Conservation (phyloP, 2,888 invertebrate species). For the Chrysolina oricalcia region DNA sequence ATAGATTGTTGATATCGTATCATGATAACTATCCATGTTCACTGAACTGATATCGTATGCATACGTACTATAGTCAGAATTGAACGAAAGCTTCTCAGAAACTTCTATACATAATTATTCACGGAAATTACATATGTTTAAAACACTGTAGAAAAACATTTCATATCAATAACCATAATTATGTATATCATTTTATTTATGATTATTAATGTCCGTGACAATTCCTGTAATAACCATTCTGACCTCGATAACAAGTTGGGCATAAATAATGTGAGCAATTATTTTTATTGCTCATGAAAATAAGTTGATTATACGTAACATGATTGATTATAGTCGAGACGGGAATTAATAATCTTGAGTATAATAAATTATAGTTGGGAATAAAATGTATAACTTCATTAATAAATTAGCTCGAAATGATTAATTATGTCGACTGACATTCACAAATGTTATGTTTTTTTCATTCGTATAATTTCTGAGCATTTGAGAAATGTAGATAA, state of each 20-base stretch:
- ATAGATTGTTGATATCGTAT: no score
- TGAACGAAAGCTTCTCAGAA: neutral
- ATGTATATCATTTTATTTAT: conserved; percentile 27
- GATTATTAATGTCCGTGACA: conserved; percentile 30
- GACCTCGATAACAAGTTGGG: conserved; percentile 48
- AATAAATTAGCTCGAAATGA: conserved; percentile 33
- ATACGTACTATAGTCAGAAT: neutral
- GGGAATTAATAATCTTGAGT: conserved; percentile 49
- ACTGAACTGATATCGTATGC: no score
- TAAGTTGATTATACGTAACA: conserved; percentile 46
- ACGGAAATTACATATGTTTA: neutral
- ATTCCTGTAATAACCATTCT: conserved; percentile 40
- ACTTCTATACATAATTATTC: neutral
- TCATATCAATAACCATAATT: conserved; percentile 22
- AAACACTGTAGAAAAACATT: conserved; percentile 8
- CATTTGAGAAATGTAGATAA: conserved; percentile 13
- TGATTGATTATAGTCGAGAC: conserved; percentile 50
- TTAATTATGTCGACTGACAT: conserved; percentile 38
- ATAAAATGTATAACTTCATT: conserved; percentile 44
- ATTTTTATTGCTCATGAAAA: conserved; percentile 50
- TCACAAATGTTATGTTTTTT: conserved; percentile 34
- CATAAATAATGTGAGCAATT: conserved; percentile 48
- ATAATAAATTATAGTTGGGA: conserved; percentile 48
- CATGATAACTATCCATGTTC: no score
- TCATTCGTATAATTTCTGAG: conserved; percentile 1